These are phyloP conservation scores for Musca domestica DNA, from an alignment of 1,140 invertebrate species.

Conservation along the genomic window DNA sequence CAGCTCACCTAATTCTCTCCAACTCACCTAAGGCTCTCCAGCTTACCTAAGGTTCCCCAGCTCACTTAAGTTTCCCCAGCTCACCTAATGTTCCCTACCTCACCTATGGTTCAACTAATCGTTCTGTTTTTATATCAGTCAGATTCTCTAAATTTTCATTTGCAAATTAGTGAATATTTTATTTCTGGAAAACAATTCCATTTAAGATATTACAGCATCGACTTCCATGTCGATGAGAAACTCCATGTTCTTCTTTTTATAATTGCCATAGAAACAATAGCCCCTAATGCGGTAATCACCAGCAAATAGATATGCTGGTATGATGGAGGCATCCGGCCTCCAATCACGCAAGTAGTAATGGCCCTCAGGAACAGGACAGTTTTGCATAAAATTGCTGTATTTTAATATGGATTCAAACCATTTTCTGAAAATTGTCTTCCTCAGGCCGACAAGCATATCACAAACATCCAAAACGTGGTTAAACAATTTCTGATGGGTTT, in stretches of 20 bases:
- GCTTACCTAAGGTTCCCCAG: too few relatives aligned
- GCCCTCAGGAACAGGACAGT: conserved; percentile 30
- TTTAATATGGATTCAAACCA: conserved; percentile 30
- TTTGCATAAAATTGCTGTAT: conserved; percentile 31
- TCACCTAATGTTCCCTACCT: too few relatives aligned
- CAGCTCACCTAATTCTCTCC: too few relatives aligned
- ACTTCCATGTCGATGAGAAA: not conserved
- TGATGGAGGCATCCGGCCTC: conserved; percentile 23
- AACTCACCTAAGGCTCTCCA: too few relatives aligned
- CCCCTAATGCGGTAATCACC: conserved; percentile 31
- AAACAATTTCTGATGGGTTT: conserved; percentile 40
- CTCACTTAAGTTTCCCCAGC: too few relatives aligned
- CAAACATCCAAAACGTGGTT: conserved; percentile 36
- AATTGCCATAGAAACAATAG: not conserved
- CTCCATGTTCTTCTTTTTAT: not conserved
- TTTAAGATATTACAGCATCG: not conserved
- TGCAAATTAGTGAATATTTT: too few relatives aligned
- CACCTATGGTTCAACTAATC: too few relatives aligned
- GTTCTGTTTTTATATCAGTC: too few relatives aligned
- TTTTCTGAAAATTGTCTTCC: conserved; percentile 36
- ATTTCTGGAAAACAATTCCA: too few relatives aligned
- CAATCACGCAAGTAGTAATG: conserved; percentile 33
- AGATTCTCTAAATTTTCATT: too few relatives aligned
- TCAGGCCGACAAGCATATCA: conserved; percentile 30
- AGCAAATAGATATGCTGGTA: conserved; percentile 32